Conservation (phyloP, 2,888 invertebrate species). For the Masnerella sp. region DNA sequence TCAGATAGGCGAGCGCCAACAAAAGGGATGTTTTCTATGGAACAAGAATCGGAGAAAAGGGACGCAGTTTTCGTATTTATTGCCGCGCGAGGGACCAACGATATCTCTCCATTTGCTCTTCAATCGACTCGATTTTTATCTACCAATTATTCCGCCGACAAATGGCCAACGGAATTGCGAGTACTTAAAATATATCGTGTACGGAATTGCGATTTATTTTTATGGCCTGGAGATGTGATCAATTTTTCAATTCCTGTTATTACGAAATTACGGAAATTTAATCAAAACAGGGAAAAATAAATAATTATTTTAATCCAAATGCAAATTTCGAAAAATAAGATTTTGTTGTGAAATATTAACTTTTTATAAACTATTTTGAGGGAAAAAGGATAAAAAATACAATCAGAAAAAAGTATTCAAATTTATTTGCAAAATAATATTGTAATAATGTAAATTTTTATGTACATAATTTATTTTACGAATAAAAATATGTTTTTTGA, state of each 20-base stretch:
- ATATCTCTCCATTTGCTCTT: conserved; percentile 61
- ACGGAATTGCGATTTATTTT: conserved; percentile 23
- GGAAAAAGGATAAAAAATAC: too few relatives aligned
- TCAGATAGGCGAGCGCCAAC: conserved; percentile 53
- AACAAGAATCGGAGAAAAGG: conserved; percentile 58
- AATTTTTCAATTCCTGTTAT: background rate
- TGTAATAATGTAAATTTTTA: too few relatives aligned
- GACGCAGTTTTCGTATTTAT: conserved; percentile 70
- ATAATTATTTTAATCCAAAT: too few relatives aligned
- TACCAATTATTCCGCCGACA: conserved; percentile 57
- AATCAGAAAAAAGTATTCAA: too few relatives aligned
- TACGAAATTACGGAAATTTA: too few relatives aligned
- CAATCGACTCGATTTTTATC: conserved; percentile 68
- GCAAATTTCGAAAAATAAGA: too few relatives aligned
- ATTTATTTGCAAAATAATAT: too few relatives aligned
- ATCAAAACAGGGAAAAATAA: too few relatives aligned
- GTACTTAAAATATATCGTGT: conserved; percentile 35
- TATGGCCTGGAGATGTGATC: background rate
- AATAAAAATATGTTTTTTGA: too few relatives aligned
- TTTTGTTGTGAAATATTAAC: too few relatives aligned
- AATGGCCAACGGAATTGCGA: conserved; percentile 43
- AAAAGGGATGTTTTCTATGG: conserved; percentile 59
- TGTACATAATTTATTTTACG: too few relatives aligned
- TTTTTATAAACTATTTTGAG: too few relatives aligned
- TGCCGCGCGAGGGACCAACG: conserved; percentile 62